Evolutionary conservation across 2,888 invertebrate genomes (phyloP), one percentile per base, ranked within the genome.

Genomic region (Plebejus argus): DNA sequence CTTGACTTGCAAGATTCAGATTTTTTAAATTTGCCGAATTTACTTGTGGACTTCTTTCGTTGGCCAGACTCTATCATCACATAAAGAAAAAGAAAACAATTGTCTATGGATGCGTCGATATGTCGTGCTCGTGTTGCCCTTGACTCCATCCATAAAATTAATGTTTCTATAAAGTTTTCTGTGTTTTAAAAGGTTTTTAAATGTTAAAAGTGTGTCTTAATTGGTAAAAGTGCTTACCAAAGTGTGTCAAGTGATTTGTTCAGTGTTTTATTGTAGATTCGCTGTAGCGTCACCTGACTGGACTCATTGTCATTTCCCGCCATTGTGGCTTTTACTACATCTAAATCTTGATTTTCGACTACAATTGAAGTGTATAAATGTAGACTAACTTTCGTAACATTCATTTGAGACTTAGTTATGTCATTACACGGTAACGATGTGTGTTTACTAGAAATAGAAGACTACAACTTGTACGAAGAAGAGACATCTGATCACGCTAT

Each of bases 301-400:
- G 86, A 86, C 90, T 92, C 93, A 92, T 94, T 94, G 94, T 94
- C 94, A 93, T 94, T 94, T 94, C 94, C 94, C 94, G 94, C 94
- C 94, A 94, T 94, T 94, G 94, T 94, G 92, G 91, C 86, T 88
- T 72, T 86, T 89, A 88, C 86, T 86, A 86, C 84, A 87, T 87
- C 80, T 86, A 85, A 84, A 82, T 84, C 58, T 84, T 80, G 82
- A 84, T 84, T 86, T 87, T 80, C 76, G 77, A 77, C 78, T 79
- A 79, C 77, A 80, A 78, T 80, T 80, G 76, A 80, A 80, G 80
- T 78, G 82, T 85, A 87, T 91, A 86, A 83, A 91, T 91, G 91
- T 87, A 84, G 85, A 87, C 85, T 85, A 83, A 82, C 83, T 89
- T 83, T 85, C 84, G 81, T 66, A 81, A 82, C 81, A 82, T 86